Evolutionary conservation across 2,113 vertebrate species (phyloP).

Genomic region (Lethenteron reissneri): DNA sequence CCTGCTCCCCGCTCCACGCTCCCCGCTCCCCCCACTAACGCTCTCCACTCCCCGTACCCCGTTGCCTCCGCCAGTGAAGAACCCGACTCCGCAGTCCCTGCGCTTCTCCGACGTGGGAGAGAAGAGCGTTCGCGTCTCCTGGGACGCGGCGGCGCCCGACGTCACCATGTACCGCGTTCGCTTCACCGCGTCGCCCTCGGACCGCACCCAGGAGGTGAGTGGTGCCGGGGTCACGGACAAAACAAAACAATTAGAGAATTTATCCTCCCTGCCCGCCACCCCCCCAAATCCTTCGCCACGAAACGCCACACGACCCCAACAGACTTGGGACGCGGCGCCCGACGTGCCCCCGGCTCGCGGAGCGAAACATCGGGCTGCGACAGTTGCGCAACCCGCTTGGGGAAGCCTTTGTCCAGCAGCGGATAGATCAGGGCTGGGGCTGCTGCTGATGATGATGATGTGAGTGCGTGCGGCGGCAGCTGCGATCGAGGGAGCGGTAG

Average conservation of each 20-base stretch:
- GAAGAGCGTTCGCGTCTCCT: not conserved
- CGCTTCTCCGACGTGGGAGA: not conserved
- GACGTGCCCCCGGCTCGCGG: too few species aligned
- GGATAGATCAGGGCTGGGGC: too few species aligned
- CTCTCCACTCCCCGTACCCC: not conserved
- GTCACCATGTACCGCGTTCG: not conserved
- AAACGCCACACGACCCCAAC: too few species aligned
- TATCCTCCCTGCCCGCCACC: not conserved
- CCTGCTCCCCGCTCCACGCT: not conserved
- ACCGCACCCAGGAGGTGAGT: not conserved
- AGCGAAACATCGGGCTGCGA: too few species aligned
- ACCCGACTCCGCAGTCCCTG: conserved; percentile 1
- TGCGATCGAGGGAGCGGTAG: too few species aligned
- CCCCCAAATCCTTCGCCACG: too few species aligned
- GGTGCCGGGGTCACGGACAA: not conserved
- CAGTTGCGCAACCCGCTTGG: too few species aligned
- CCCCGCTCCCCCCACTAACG: not conserved
- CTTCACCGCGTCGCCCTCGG: not conserved
- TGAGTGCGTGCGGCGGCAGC: too few species aligned
- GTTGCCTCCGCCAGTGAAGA: not conserved
- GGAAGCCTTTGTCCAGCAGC: too few species aligned
- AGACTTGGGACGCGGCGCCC: too few species aligned
- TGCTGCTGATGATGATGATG: too few species aligned
- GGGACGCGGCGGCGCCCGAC: not conserved
- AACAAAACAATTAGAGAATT: not conserved